Percentiles rank a stretch among this genome's conserved stretches.
Evolutionary conservation across 2,113 vertebrate species (phyloP).

Genomic region (Talpa occidentalis): DNA sequence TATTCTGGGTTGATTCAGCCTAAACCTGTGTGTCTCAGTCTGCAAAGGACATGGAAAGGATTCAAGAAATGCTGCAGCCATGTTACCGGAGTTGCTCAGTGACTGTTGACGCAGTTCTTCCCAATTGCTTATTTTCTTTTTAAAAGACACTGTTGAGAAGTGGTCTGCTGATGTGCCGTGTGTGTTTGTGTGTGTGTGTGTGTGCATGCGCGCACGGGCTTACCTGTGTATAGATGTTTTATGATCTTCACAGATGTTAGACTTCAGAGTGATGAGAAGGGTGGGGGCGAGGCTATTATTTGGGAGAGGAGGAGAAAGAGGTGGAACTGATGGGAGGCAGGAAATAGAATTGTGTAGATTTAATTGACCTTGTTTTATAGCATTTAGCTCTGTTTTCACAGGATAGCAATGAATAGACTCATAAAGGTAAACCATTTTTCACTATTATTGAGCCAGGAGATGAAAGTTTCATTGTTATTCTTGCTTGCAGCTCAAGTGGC

Average conservation of each 20-base stretch:
- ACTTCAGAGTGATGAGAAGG: neutral
- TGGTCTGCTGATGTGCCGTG: neutral
- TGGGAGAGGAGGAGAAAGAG: neutral
- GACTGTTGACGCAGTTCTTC: too few species aligned
- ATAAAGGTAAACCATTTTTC: constrained; percentile 67
- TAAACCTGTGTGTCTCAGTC: neutral
- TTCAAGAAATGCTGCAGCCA: neutral
- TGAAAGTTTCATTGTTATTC: constrained; percentile 69
- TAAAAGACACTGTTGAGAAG: neutral
- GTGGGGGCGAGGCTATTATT: neutral
- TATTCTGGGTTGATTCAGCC: neutral
- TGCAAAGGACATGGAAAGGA: neutral
- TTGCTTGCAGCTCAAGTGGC: constrained; percentile 49
- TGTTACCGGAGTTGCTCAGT: neutral
- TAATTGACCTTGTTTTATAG: constrained; percentile 69
- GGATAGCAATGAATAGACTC: constrained; percentile 60
- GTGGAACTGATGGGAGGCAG: constrained; percentile 40
- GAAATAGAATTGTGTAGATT: constrained; percentile 59
- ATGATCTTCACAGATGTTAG: constrained; percentile 46
- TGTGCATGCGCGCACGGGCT: neutral
- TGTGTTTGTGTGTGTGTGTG: neutral
- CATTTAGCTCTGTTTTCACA: constrained; percentile 57
- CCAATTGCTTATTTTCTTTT: neutral
- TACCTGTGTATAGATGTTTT: neutral
- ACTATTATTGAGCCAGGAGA: constrained; percentile 59